phyloP scores from a whole-genome alignment of 2,888 invertebrate genomes.

The Nomada fucata region DNA sequence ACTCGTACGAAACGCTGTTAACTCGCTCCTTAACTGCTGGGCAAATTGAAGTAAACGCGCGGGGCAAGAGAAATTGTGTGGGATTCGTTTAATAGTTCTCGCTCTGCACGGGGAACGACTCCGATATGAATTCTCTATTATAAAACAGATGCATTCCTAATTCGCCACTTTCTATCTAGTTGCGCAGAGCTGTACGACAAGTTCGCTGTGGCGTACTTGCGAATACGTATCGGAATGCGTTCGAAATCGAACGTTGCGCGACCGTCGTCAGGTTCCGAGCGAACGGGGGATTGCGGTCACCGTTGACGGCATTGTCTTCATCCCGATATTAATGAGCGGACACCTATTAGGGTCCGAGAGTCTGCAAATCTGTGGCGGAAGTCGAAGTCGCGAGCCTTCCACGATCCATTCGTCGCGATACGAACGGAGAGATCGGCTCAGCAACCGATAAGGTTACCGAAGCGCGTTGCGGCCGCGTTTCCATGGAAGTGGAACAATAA shows the following conservation, averaged over 20 bases:
- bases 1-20: conserved; percentile 53
- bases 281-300: conserved; percentile 65
- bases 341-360: conserved; percentile 77
- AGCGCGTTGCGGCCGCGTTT: conserved; percentile 35
- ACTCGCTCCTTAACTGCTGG: conserved; percentile 58
- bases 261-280: conserved; percentile 6
- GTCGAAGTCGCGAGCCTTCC: conserved; percentile 56
- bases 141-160: neutral
- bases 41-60: conserved; percentile 42
- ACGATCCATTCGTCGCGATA: conserved; percentile 71
- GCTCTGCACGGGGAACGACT: neutral
- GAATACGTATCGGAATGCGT: no score
- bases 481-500: conserved; percentile 31
- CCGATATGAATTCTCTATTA: neutral
- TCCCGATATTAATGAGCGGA: conserved; percentile 57
- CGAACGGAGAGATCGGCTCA: conserved; percentile 40
- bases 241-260: neutral
- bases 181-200: neutral
- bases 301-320: conserved; percentile 70
- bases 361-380: conserved; percentile 77
- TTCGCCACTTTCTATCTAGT: conserved; percentile 3
- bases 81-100: neutral
- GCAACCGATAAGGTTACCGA: conserved; percentile 43
- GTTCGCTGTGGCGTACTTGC: neutral
- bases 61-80: conserved; percentile 33